phyloP scores from a whole-genome alignment of 2,113 vertebrate genomes.

The Halichoerus grypus region DNA sequence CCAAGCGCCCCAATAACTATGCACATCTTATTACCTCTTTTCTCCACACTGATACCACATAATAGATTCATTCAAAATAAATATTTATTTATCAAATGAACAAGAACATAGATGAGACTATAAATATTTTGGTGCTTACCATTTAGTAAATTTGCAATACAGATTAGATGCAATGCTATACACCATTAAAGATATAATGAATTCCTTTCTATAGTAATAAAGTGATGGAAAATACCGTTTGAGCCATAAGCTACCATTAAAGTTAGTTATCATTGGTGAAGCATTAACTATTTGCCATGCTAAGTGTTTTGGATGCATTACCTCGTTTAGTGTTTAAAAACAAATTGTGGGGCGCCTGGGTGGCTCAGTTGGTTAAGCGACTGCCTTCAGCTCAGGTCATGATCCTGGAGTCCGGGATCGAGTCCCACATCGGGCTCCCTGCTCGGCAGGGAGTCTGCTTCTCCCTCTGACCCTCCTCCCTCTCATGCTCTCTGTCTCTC shows the following conservation, averaged over 20 bases:
- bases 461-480: no score
- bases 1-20: neutral
- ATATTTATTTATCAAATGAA: neutral
- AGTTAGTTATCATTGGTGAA: neutral
- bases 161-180: neutral
- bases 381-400: no score
- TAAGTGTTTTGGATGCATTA: neutral
- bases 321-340: constrained; percentile 3
- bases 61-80: neutral
- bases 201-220: neutral
- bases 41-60: neutral
- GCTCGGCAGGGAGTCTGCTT: no score
- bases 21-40: neutral
- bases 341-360: neutral
- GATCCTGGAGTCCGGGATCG: no score
- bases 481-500: no score
- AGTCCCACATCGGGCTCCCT: no score
- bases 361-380: no score
- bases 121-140: neutral
- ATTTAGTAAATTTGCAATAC: neutral
- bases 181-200: neutral
- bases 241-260: neutral
- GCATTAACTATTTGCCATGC: neutral
- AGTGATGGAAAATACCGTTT: constrained; percentile 11
- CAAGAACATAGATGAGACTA: neutral